These are phyloP conservation scores for Tenthredo distinguenda DNA, from an alignment of 2,888 invertebrate genomes.

Conservation along the genomic window DNA sequence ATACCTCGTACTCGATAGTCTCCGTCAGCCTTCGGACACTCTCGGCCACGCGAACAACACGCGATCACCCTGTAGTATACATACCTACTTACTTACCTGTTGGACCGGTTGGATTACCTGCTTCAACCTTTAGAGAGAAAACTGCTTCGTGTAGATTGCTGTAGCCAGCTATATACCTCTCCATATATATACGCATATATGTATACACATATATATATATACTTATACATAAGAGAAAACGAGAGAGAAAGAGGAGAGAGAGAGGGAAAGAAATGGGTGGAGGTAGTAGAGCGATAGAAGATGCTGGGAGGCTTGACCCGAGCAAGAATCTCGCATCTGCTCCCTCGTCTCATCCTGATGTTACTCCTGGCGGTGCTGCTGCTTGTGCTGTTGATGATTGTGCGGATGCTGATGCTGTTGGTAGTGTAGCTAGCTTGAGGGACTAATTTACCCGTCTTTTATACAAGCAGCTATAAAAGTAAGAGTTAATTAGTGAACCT, in stretches of 20 bases:
- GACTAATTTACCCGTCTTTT: slow-evolving; percentile 47
- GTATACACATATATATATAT: background rate
- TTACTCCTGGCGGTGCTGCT: slow-evolving; percentile 6
- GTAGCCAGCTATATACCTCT: background rate
- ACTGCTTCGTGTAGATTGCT: slow-evolving; percentile 36
- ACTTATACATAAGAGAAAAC: slow-evolving; percentile 44
- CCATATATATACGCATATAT: background rate
- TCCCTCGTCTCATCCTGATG: slow-evolving; percentile 58
- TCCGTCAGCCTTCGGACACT: slow-evolving; percentile 68
- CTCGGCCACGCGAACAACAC: slow-evolving; percentile 78
- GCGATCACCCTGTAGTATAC: slow-evolving; percentile 69
- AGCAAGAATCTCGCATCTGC: slow-evolving; percentile 73
- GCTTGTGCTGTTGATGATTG: background rate
- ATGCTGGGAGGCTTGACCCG: slow-evolving; percentile 70
- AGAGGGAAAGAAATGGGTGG: slow-evolving; percentile 54
- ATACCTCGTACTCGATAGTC: slow-evolving; percentile 62
- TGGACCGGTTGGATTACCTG: slow-evolving; percentile 65
- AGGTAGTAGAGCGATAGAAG: slow-evolving; percentile 58
- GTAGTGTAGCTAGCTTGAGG: slow-evolving; percentile 11
- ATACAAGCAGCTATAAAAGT: slow-evolving; percentile 39
- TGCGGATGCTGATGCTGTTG: slow-evolving; percentile 19
- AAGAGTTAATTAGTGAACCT: slow-evolving; percentile 38
- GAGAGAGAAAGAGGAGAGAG: slow-evolving; percentile 53
- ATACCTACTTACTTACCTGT: slow-evolving; percentile 67
- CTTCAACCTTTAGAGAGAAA: slow-evolving; percentile 21